Evolutionary conservation across 2,888 invertebrate genomes (phyloP).

Genomic region (Pheosia gnoma): DNA sequence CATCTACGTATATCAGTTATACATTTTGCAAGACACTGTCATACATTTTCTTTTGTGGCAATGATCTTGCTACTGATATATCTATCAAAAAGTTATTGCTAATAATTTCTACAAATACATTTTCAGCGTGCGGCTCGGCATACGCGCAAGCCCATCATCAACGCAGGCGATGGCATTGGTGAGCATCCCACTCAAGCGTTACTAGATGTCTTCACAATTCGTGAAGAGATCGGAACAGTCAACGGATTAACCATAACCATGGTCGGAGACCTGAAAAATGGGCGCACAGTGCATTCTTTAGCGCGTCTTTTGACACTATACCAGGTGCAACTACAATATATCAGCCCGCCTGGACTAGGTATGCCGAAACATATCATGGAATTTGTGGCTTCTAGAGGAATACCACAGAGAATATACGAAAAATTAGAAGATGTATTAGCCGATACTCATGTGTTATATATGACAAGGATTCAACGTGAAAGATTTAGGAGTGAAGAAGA

Average conservation of each 20-base stretch:
- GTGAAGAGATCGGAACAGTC: slow-evolving; percentile 99
- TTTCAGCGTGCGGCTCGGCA: slow-evolving; percentile 91
- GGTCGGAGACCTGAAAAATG: slow-evolving; percentile 99
- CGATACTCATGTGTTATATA: slow-evolving; percentile 98
- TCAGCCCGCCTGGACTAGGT: slow-evolving; percentile 92
- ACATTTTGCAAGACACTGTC: too few species aligned
- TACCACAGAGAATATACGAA: slow-evolving; percentile 89
- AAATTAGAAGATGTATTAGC: slow-evolving; percentile 93
- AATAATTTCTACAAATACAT: background rate
- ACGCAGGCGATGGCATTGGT: slow-evolving; percentile 98
- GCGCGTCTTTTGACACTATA: slow-evolving; percentile 97
- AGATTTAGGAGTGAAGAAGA: slow-evolving; percentile 93
- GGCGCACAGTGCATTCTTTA: slow-evolving; percentile 98
- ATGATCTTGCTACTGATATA: too few species aligned
- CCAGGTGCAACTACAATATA: slow-evolving; percentile 96
- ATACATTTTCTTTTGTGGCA: too few species aligned
- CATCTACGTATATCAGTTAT: background rate
- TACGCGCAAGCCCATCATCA: slow-evolving; percentile 95
- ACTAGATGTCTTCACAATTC: slow-evolving; percentile 98
- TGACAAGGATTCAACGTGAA: slow-evolving; percentile 99
- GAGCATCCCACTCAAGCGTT: slow-evolving; percentile 99
- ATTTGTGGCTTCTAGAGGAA: slow-evolving; percentile 90
- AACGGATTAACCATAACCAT: slow-evolving; percentile 98
- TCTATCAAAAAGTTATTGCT: too few species aligned
- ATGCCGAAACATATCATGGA: slow-evolving; percentile 96